Evolutionary conservation across 1,140 invertebrate species (phyloP).

Genomic region (Camponotus floridanus): DNA sequence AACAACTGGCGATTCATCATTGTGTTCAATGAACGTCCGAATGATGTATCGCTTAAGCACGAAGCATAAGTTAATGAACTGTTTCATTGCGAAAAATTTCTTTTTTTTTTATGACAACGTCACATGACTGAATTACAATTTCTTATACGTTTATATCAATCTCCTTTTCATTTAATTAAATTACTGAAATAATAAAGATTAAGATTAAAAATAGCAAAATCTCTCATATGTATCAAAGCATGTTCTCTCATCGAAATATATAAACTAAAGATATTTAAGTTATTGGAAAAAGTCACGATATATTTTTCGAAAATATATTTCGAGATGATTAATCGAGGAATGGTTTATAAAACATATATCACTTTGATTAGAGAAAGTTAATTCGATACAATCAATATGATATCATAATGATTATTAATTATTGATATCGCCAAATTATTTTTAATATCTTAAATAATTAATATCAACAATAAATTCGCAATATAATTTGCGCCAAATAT

Average conservation of each 20-base stretch:
- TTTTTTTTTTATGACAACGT: not conserved
- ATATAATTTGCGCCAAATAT: not conserved
- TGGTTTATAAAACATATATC: not conserved
- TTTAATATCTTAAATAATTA: slow-evolving; percentile 2
- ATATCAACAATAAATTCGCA: not conserved
- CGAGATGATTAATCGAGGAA: not conserved
- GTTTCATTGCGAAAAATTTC: slow-evolving; percentile 2
- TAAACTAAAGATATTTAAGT: slow-evolving; percentile 13
- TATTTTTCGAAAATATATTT: not conserved
- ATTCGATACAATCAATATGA: not conserved
- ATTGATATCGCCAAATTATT: too few species aligned
- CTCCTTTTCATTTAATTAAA: not conserved
- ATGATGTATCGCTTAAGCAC: slow-evolving; percentile 46
- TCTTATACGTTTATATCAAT: not conserved
- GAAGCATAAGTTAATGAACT: slow-evolving; percentile 23
- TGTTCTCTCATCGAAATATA: not conserved
- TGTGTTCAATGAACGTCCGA: slow-evolving; percentile 39
- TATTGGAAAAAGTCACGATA: not conserved
- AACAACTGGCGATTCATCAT: slow-evolving; percentile 37
- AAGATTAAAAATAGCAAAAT: not conserved
- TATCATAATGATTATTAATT: slow-evolving; percentile 18
- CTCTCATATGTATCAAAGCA: not conserved
- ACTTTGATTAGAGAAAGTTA: not conserved
- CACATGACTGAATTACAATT: slow-evolving; percentile 1
- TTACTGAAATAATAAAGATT: not conserved